phyloP scores from a whole-genome alignment of 2,888 invertebrate genomes.

The Platypus cylindrus region DNA sequence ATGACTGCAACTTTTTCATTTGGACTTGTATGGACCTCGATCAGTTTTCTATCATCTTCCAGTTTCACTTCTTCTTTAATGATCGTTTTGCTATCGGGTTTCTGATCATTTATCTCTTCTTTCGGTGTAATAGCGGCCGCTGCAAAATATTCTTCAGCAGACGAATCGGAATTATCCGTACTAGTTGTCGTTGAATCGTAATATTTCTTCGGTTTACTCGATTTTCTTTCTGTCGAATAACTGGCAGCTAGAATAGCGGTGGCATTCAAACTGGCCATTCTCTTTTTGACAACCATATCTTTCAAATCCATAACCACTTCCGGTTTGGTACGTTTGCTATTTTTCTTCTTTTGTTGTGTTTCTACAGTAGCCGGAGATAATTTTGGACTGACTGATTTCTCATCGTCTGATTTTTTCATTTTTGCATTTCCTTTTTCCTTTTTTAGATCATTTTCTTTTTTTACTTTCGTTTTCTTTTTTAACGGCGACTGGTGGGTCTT shows the following conservation, averaged over 20 bases:
- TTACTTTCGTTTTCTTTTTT: slow-evolving; percentile 25
- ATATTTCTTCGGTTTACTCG: slow-evolving; percentile 40
- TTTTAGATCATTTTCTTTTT: slow-evolving; percentile 29
- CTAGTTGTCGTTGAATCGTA: slow-evolving; percentile 30
- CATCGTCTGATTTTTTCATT: slow-evolving; percentile 20
- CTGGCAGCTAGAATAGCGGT: slow-evolving; percentile 82
- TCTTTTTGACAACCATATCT: slow-evolving; percentile 77
- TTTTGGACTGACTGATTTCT: slow-evolving; percentile 26
- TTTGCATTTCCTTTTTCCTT: slow-evolving; percentile 18
- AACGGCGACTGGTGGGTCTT: background rate
- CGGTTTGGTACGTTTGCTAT: slow-evolving; percentile 43
- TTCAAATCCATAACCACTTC: slow-evolving; percentile 67
- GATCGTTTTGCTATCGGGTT: slow-evolving; percentile 32
- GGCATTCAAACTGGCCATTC: slow-evolving; percentile 86
- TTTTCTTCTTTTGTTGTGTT: slow-evolving; percentile 32
- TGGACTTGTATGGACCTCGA: slow-evolving; percentile 32
- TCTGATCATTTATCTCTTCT: slow-evolving; percentile 33
- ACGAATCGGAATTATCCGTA: slow-evolving; percentile 32
- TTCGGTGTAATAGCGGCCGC: no score
- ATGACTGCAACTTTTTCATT: slow-evolving; percentile 61
- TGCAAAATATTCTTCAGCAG: slow-evolving; percentile 39
- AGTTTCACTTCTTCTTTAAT: slow-evolving; percentile 38
- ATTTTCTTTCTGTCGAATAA: slow-evolving; percentile 56
- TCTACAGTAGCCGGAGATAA: no score
- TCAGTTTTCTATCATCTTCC: slow-evolving; percentile 36